Conservation (phyloP, 2,888 invertebrate species). For the Amphimallon solstitiale region DNA sequence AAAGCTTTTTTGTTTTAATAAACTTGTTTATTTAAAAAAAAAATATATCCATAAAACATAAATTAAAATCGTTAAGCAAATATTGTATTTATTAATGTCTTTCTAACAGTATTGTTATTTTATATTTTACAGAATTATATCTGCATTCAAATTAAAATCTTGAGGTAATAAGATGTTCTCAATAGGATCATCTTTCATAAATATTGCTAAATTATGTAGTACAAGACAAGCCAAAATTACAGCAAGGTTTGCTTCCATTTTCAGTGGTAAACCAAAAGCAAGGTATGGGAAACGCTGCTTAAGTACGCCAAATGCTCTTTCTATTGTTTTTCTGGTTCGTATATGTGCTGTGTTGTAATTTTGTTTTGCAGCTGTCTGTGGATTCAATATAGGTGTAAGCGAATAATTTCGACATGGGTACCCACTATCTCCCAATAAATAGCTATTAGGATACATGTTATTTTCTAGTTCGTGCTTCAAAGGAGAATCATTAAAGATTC, state of each 20-base stretch:
- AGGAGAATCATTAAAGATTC: constrained; percentile 39
- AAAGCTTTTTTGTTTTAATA: too few relatives aligned
- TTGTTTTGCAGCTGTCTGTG: constrained; percentile 20
- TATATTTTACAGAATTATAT: too few relatives aligned
- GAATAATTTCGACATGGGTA: constrained; percentile 36
- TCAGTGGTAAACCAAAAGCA: constrained; percentile 36
- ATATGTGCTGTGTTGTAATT: constrained; percentile 45
- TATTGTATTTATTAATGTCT: too few relatives aligned
- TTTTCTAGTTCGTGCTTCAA: not conserved
- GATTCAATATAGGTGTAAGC: constrained; percentile 34
- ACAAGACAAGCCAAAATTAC: constrained; percentile 51
- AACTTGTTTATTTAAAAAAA: too few relatives aligned
- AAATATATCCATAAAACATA: too few relatives aligned
- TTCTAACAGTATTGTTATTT: too few relatives aligned
- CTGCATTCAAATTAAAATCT: too few relatives aligned
- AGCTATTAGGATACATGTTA: constrained; percentile 2
- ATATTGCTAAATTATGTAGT: constrained; percentile 52
- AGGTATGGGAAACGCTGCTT: constrained; percentile 48
- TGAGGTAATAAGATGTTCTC: too few relatives aligned
- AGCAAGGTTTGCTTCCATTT: constrained; percentile 43
- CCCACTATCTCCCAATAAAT: constrained; percentile 42
- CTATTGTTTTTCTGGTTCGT: constrained; percentile 50
- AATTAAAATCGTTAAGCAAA: too few relatives aligned
- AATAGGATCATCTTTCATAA: too few relatives aligned
- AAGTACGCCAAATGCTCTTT: constrained; percentile 46